These are phyloP conservation scores for Muntiacus reevesi DNA, from an alignment of 2,113 vertebrate genomes.

Conservation along the genomic window DNA sequence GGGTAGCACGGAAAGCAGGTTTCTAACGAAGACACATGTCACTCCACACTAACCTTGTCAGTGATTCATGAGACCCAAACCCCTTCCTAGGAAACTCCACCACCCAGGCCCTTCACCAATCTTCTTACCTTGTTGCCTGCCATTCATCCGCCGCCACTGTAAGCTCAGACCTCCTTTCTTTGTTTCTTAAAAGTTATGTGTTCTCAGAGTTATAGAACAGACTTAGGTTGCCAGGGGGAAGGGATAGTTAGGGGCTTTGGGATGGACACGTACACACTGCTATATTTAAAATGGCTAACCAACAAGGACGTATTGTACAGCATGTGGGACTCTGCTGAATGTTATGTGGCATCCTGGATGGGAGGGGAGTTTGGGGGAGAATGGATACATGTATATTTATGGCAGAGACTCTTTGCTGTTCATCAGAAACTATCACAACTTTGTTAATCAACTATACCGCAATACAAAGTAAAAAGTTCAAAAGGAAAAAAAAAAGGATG, in stretches of 20 bases:
- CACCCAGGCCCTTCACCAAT: fast-evolving
- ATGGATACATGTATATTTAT: background rate
- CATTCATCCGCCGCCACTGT: fast-evolving
- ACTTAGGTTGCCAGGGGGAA: background rate
- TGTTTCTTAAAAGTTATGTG: background rate
- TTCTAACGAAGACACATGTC: fast-evolving
- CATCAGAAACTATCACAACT: background rate
- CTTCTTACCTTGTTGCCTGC: fast-evolving
- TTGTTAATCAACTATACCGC: background rate
- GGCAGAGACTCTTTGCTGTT: background rate
- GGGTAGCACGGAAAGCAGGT: background rate
- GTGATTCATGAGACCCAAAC: background rate
- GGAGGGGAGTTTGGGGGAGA: background rate
- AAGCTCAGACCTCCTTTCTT: background rate
- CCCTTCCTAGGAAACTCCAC: background rate
- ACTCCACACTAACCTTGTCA: background rate
- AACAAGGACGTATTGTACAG: background rate
- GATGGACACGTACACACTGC: background rate
- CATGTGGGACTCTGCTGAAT: background rate
- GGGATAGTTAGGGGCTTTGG: background rate
- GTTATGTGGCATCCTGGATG: background rate
- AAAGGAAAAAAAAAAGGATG: background rate
- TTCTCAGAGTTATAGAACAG: background rate
- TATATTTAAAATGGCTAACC: background rate
- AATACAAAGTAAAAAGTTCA: background rate